phyloP scores from a whole-genome alignment of 37 sponge, comb jelly and placozoan species.

The Oscarella lobularis region DNA sequence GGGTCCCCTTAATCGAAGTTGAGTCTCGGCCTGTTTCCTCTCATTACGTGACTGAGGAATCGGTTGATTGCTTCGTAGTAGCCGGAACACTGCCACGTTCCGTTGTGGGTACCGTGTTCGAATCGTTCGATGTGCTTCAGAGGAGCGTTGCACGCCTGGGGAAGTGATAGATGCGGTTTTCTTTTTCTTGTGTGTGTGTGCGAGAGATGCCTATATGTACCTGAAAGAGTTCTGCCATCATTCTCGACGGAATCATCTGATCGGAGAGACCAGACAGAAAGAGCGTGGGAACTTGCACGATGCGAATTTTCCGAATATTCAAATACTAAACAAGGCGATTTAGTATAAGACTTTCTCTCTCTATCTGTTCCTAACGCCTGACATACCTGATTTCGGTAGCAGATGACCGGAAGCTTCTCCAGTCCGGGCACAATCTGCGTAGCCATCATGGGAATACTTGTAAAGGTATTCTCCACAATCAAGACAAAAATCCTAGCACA shows the following conservation, averaged over 20 bases:
- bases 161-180: background rate
- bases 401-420: constrained; percentile 52
- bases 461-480: constrained; percentile 95
- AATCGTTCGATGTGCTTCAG: constrained; percentile 84
- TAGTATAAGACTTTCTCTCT: background rate
- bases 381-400: constrained; percentile 86
- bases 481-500: constrained; percentile 28
- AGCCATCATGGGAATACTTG: constrained; percentile 87
- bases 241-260: constrained; percentile 75
- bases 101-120: constrained; percentile 93
- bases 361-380: background rate
- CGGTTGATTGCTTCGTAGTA: constrained; percentile 89
- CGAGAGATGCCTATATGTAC: constrained; percentile 14
- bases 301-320: constrained; percentile 47
- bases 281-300: constrained; percentile 57
- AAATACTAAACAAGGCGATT: constrained; percentile 45
- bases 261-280: constrained; percentile 87
- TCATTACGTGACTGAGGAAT: constrained; percentile 72
- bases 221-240: constrained; percentile 94
- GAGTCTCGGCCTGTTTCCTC: too few species aligned
- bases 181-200: constrained; percentile 4
- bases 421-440: constrained; percentile 72
- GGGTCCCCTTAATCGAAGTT: too few species aligned
- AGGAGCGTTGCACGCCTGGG: constrained; percentile 50
- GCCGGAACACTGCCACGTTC: constrained; percentile 92